Conservation (phyloP, 2,797 vertebrate genomes). For the Manis javanica region DNA sequence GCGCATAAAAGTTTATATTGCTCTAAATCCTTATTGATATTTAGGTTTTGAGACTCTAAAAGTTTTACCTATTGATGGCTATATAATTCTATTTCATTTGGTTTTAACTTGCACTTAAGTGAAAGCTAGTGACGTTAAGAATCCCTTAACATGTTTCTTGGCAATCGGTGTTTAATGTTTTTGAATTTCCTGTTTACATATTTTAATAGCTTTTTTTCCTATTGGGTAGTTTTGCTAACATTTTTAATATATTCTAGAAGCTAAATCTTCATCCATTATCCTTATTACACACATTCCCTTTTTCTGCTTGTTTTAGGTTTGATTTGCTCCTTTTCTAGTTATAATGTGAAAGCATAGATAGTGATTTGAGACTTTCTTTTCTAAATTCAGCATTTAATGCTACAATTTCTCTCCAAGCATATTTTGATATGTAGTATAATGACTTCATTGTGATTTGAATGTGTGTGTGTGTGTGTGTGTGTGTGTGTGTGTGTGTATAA, state of each 20-base stretch:
- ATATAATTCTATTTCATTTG: background rate
- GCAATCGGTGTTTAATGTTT: conserved; percentile 7
- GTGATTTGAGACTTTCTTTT: background rate
- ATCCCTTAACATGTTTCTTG: background rate
- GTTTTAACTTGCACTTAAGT: background rate
- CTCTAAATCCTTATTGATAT: background rate
- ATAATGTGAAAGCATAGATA: background rate
- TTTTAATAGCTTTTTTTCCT: background rate
- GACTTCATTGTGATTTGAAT: conserved; percentile 15
- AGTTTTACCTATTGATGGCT: background rate
- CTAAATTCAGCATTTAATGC: background rate
- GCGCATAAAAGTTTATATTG: background rate
- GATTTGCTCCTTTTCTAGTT: conserved; percentile 27
- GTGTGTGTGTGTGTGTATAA: background rate
- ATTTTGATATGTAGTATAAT: background rate
- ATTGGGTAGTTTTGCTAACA: background rate
- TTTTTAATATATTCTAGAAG: conserved; percentile 16
- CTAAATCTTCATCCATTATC: background rate
- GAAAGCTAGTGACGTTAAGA: background rate
- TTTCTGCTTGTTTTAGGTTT: background rate
- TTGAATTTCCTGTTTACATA: background rate
- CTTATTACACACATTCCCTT: background rate
- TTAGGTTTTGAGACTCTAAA: background rate
- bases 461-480: background rate
- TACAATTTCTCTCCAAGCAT: background rate